Evolutionary conservation across 2,113 vertebrate species (phyloP).

Genomic region (Psittacula cyanocephala): DNA sequence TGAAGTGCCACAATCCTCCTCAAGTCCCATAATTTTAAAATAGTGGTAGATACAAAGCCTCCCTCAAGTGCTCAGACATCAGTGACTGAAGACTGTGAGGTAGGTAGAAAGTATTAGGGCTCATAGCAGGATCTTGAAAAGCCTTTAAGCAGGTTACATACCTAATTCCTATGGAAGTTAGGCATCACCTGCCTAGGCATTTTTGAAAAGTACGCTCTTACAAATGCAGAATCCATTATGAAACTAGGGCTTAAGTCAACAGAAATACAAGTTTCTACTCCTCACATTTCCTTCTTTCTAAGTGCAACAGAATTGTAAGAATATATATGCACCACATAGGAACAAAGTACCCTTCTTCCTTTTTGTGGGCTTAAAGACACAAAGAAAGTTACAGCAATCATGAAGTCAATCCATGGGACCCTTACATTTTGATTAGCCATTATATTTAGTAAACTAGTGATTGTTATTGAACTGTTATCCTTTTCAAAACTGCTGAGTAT

Average conservation of each 20-base stretch:
- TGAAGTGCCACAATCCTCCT: not conserved
- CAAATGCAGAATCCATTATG: not conserved
- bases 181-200: not conserved
- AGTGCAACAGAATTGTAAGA: not conserved
- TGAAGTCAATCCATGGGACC: not conserved
- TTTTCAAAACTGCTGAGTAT: not conserved
- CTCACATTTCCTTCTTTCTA: not conserved
- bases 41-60: not conserved
- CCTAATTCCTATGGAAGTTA: not conserved
- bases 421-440: not conserved
- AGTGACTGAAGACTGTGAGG: not conserved
- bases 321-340: not conserved
- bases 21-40: not conserved
- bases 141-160: not conserved
- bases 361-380: not conserved
- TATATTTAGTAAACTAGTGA: not conserved
- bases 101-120: not conserved
- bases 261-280: not conserved
- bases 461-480: not conserved
- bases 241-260: not conserved
- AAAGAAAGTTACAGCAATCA: not conserved
- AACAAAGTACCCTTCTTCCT: not conserved
- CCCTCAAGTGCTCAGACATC: not conserved
- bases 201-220: not conserved
- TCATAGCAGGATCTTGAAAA: not conserved